Percentiles rank a stretch among this genome's conserved stretches.
phyloP scores from a whole-genome alignment of 2,113 vertebrate species.

The Percopsis transmontana region DNA sequence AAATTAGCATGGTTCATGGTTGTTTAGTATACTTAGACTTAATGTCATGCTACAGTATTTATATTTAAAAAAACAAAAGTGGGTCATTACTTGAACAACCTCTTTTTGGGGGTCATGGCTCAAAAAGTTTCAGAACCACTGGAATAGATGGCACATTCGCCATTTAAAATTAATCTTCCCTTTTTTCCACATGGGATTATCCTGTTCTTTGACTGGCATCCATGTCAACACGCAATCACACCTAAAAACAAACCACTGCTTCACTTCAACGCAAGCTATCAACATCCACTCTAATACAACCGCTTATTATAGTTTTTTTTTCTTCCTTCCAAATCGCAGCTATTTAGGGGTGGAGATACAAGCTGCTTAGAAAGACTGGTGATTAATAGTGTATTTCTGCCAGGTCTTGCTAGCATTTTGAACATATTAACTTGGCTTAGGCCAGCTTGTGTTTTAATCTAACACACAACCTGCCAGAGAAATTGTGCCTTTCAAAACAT shows the following conservation, averaged over 20 bases:
- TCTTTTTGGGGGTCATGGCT: too few relatives aligned
- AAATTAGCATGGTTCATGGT: too few relatives aligned
- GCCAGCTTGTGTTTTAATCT: slow-evolving; percentile 65
- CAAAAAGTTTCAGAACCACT: too few relatives aligned
- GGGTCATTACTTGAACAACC: too few relatives aligned
- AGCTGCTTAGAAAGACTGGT: slow-evolving; percentile 54
- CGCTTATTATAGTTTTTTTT: slow-evolving; percentile 23
- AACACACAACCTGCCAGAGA: slow-evolving; percentile 61
- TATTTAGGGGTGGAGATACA: slow-evolving; percentile 64
- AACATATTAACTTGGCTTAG: slow-evolving; percentile 75
- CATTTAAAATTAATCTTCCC: slow-evolving; percentile 37
- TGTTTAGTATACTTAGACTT: too few relatives aligned
- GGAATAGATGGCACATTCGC: slow-evolving; percentile 47
- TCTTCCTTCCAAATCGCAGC: slow-evolving; percentile 50
- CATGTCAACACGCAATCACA: slow-evolving; percentile 66
- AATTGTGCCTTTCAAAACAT: slow-evolving; percentile 71
- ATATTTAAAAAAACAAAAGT: too few relatives aligned
- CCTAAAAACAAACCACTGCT: slow-evolving; percentile 62
- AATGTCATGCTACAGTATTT: too few relatives aligned
- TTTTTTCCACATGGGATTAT: slow-evolving; percentile 58
- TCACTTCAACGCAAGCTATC: slow-evolving; percentile 32
- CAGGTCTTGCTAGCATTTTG: slow-evolving; percentile 73
- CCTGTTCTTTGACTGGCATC: slow-evolving; percentile 62
- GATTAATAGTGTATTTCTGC: slow-evolving; percentile 76
- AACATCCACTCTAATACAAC: slow-evolving; percentile 33